phyloP scores from a whole-genome alignment of 2,797 vertebrate genomes.

The Acrossocheilus fasciatus region DNA sequence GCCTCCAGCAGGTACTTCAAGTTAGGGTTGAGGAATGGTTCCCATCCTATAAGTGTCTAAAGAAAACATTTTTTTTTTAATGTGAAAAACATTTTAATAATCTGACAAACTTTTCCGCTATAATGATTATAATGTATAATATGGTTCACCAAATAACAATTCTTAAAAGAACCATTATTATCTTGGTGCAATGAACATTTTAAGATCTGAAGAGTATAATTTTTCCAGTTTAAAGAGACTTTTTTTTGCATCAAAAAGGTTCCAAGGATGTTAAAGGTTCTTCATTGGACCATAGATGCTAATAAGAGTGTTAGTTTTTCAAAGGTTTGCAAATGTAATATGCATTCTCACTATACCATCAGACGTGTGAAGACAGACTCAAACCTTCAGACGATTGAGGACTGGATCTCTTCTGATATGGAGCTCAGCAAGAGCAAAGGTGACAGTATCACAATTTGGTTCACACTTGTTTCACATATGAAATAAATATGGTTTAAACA shows the following conservation, averaged over 20 bases:
- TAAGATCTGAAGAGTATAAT: neutral
- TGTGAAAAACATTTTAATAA: neutral
- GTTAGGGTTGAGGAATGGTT: neutral
- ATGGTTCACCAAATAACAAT: neutral
- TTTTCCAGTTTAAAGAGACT: neutral
- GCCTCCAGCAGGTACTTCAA: constrained; percentile 65
- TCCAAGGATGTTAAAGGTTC: neutral
- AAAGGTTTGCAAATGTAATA: neutral
- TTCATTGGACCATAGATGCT: neutral
- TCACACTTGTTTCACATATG: neutral
- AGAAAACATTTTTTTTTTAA: neutral
- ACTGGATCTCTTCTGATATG: constrained; percentile 79
- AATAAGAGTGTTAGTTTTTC: neutral
- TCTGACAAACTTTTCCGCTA: neutral
- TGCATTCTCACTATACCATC: constrained; percentile 53
- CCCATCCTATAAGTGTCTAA: neutral
- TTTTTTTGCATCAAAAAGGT: neutral
- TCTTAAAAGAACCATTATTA: neutral
- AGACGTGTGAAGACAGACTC: constrained; percentile 52
- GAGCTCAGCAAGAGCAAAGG: constrained; percentile 73
- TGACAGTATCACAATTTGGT: constrained; percentile 41
- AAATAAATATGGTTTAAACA: neutral
- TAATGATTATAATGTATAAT: neutral
- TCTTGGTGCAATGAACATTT: neutral
- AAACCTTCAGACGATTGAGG: constrained; percentile 65